Evolutionary conservation across 2,797 vertebrate genomes (phyloP).

Genomic region (Emys orbicularis): DNA sequence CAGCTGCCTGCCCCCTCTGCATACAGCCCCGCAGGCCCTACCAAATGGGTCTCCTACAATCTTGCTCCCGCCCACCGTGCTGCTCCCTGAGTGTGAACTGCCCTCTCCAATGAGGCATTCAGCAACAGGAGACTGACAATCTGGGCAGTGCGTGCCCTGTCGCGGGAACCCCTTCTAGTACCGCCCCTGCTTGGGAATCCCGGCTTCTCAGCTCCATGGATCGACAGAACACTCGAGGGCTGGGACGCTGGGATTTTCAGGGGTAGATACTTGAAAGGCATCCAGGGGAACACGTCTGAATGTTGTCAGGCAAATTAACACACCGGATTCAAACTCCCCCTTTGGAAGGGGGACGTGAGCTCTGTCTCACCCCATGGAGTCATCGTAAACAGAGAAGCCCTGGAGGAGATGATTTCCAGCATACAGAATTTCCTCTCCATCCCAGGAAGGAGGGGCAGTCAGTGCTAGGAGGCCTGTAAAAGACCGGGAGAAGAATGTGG

Average conservation of each 20-base stretch:
- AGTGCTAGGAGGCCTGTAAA: background rate
- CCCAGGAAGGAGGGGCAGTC: background rate
- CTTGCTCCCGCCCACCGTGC: background rate
- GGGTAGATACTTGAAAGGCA: background rate
- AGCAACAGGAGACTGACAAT: background rate
- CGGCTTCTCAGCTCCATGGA: background rate
- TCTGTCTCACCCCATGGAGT: background rate
- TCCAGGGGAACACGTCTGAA: background rate
- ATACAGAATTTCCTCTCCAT: background rate
- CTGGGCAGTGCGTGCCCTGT: background rate
- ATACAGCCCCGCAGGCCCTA: background rate
- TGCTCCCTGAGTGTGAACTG: background rate
- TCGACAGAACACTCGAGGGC: background rate
- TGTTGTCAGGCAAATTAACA: background rate
- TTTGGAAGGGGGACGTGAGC: background rate
- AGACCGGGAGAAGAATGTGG: background rate
- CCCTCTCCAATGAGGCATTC: background rate
- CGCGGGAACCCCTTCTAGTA: background rate
- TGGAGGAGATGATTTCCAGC: background rate
- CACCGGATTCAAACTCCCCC: background rate
- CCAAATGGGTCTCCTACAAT: background rate
- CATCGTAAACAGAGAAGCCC: background rate
- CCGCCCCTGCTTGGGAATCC: background rate
- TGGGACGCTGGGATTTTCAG: background rate
- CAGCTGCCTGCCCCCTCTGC: background rate